Percentiles rank a stretch among this genome's conserved stretches.
These are phyloP conservation scores for Esperia sulphurella DNA, from an alignment of 2,888 invertebrate species.

Conservation along the genomic window DNA sequence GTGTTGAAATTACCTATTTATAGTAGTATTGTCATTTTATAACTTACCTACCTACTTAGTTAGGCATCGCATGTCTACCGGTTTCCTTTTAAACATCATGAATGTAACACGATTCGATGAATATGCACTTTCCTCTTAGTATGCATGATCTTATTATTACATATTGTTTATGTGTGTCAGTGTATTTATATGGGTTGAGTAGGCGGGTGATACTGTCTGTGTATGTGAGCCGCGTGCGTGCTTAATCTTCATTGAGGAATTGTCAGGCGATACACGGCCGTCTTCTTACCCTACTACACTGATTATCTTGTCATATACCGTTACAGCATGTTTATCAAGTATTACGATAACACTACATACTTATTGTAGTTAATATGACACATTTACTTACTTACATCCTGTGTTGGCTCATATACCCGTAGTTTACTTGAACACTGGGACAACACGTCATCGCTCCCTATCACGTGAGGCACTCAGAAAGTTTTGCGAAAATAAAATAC, in stretches of 20 bases:
- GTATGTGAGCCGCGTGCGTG: constrained; percentile 49
- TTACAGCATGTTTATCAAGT: too few species aligned
- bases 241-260: constrained; percentile 62
- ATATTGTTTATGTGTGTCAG: constrained; percentile 41
- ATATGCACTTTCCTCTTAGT: constrained; percentile 21
- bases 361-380: too few species aligned
- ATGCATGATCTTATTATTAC: constrained; percentile 43
- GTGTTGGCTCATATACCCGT: too few species aligned
- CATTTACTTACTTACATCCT: too few species aligned
- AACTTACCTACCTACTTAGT: background rate
- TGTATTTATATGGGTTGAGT: constrained; percentile 25
- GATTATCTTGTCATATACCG: background rate
- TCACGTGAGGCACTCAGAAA: too few species aligned
- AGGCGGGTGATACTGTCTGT: constrained; percentile 28
- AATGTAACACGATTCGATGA: constrained; percentile 7
- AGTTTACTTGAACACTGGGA: too few species aligned
- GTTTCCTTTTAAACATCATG: background rate
- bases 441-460: too few species aligned
- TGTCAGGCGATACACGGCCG: constrained; percentile 32
- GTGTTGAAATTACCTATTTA: too few species aligned
- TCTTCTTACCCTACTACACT: constrained; percentile 30
- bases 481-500: too few species aligned
- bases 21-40: background rate
- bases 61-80: background rate
- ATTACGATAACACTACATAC: too few species aligned